Evolutionary conservation across 2,888 invertebrate species (phyloP).

Genomic region (Psococerastis gibbosa): DNA sequence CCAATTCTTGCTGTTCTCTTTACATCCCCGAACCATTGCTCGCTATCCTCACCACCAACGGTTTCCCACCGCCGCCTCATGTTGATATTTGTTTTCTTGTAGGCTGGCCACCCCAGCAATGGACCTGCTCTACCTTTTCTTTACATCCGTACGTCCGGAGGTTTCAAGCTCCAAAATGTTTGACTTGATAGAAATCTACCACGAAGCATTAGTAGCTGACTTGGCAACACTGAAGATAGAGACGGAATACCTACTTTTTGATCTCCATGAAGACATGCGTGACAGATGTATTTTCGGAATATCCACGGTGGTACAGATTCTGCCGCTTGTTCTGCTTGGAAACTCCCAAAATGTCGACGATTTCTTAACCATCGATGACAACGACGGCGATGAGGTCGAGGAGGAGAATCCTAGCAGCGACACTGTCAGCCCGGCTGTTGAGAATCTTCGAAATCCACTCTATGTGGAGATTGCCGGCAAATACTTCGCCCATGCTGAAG

Average conservation of each 20-base stretch:
- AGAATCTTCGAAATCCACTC: neutral
- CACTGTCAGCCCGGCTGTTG: neutral
- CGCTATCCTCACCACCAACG: no score
- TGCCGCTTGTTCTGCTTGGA: no score
- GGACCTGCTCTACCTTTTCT: neutral
- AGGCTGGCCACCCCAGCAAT: neutral
- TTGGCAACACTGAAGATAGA: neutral
- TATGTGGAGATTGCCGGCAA: neutral
- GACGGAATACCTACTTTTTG: neutral
- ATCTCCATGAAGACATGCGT: neutral
- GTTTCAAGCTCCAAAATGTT: neutral
- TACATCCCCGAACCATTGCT: no score
- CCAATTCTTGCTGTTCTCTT: no score
- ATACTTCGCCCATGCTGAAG: neutral
- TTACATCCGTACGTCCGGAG: neutral
- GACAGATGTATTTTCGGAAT: neutral
- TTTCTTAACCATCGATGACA: neutral
- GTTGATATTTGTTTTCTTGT: no score
- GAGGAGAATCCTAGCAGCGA: neutral
- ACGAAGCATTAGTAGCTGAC: neutral
- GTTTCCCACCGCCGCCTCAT: no score
- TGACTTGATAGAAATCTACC: neutral
- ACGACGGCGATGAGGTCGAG: neutral
- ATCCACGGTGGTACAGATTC: neutral
- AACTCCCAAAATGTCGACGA: no score